Base-by-base conservation (phyloP, 2,888 invertebrate genomes). In the Nowickia ferox region DNA sequence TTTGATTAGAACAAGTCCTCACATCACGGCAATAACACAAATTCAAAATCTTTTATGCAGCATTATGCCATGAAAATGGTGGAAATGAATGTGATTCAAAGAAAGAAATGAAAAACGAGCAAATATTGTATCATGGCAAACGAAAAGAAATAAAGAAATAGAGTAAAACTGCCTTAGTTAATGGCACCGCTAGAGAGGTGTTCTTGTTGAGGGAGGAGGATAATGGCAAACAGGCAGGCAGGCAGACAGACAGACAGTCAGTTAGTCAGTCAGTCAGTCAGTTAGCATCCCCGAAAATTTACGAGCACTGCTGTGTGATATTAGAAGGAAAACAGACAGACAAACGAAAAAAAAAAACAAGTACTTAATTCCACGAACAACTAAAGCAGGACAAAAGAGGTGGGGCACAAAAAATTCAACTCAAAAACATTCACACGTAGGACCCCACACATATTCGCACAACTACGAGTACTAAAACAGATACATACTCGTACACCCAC, bases 71-170 rank as follows among this genome's bases (percentile, higher is more conserved):
- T 53, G 38, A 42, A 48, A 76, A 66, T 76, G 48, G 55, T 76
- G 65, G 66, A 84, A 80, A 80, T 71, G 69, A 22, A 59, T 66
- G 46, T 59, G 48, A 51, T 51, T 71, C 10, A 65, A 80, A 71
- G 44, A 13, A 74, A 81, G 42, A 74, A 51, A 61, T 44, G 44
- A 63, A 80, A 48, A 69, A 53, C 6, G 9, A 80, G 17, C 61
- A 17, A 17, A 38, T 4, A 38, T 9, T n/a, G 40, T 48, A 63
- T 8, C 17, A 57, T 9, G 38, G 13, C 38, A 80, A 42, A 63
- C 61, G 40, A 75, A 75, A 75, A 72, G 42, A 84, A 75, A 69
- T 75, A 75, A 75, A 72, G 42, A 84, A 75, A 69, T 75, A 69
- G 48, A 84, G 69, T 63, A 82, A 68, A 75, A 79, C 51, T 44